Conservation (phyloP, 2,113 vertebrate species). For the Heterocephalus glaber region DNA sequence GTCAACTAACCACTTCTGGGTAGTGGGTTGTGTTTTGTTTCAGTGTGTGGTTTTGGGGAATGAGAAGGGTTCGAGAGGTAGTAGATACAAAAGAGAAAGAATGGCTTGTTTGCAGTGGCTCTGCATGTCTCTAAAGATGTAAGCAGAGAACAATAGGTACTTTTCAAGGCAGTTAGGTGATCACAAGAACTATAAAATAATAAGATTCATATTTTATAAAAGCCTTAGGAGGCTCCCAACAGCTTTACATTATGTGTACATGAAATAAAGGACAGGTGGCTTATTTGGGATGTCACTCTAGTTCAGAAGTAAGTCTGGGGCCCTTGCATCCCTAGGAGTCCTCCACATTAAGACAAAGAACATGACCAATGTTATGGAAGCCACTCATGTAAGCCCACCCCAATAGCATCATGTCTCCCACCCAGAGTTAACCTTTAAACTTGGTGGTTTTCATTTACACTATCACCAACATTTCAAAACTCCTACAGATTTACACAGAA, state of each 20-base stretch:
- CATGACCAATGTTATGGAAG: neutral
- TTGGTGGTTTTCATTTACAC: slow-evolving; percentile 53
- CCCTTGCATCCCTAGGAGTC: neutral
- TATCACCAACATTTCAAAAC: slow-evolving; percentile 42
- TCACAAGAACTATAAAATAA: neutral
- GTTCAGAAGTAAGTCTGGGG: neutral
- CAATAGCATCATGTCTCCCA: neutral
- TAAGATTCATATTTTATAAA: slow-evolving; percentile 36
- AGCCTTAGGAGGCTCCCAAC: neutral
- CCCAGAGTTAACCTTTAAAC: neutral
- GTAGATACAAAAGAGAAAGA: neutral
- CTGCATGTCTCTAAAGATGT: neutral
- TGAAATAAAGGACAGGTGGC: neutral
- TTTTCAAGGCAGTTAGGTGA: slow-evolving; percentile 32
- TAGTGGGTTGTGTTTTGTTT: neutral
- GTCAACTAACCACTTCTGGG: neutral
- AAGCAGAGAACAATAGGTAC: neutral
- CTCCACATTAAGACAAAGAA: neutral
- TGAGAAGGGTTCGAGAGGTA: neutral
- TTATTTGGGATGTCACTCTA: neutral
- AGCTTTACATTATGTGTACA: neutral
- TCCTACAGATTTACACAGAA: neutral
- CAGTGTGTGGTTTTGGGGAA: neutral
- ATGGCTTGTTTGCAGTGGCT: neutral
- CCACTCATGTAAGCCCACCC: neutral